Base-by-base conservation (phyloP, 2,113 vertebrate genomes). In the Acanthochromis polyacanthus region DNA sequence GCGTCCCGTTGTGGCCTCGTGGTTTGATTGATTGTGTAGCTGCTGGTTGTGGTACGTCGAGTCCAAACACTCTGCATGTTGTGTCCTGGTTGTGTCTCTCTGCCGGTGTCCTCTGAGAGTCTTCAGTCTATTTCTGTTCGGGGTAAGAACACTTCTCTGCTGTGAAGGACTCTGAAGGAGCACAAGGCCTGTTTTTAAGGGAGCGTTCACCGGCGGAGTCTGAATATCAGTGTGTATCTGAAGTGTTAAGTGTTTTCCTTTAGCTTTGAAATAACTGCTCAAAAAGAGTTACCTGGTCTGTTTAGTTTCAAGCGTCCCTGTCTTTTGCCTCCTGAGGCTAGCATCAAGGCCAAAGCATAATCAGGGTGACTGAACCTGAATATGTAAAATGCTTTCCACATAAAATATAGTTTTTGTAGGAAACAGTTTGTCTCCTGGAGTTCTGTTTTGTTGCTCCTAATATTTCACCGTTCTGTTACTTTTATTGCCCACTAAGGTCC, bases 61-160 rank as follows among this genome's bases (percentile, higher is more conserved):
- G 52, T 73, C 28, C 65, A 74, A 60, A 70, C 38, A 28, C n/a
- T 45, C 19, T 48, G 43, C 0, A n/a, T 61, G 38, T 67, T 55
- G 51, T 75, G 76, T 75, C 61, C 76, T 82, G 38, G 70, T 80
- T 86, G 81, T 75, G 77, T 77, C 74, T 67, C 56, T 76, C 30
- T 61, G 32, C 23, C 23, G 22, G 20, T 48, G 67, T 88, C 80
- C 82, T 82, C 68, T 61, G 86, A 82, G 84, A 85, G 40, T 57
- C 65, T 62, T 38, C 14, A 16, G 71, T 68, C 80, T 83, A 71
- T 85, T 85, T 85, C 46, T 78, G 65, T 75, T 55, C 45, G 7
- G 16, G 8, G 52, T 53, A 58, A 56, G 70, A 81, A 56, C 51
- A 64, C 11, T 32, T 56, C 45, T 69, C 25, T 69, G 71, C 58